Base-by-base conservation (phyloP, 2,797 vertebrate genomes). In the Danio jaintianensis region DNA sequence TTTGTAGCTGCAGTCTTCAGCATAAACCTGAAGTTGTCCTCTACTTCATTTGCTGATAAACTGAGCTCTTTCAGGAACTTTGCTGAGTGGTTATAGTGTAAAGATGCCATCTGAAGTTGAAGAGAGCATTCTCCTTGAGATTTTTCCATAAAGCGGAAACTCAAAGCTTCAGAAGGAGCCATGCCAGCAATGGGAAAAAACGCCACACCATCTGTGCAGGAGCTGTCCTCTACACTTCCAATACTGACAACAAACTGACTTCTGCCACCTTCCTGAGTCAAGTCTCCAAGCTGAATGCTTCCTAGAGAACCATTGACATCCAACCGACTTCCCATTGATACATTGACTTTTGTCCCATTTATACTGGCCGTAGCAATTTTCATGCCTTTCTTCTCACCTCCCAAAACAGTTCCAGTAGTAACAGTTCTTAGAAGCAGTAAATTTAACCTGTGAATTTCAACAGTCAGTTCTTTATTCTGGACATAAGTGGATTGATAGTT, bases 321-420 rank as follows among this genome's bases (percentile, higher is more conserved):
- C 79, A 97, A 87, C 0, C 89, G 91, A 82, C 92, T 94, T 0
- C 97, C 96, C 95, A 98, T 94, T 5, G 97, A 98, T 73, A 97
- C 94, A 0, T 97, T 97, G 45, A 99, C 96, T 86, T 97, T 99
- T 79, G 97, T 99, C 58, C 94, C 95, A 0, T 96, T 95, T 38
- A 99, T 93, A 86, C 98, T 98, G n/a, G 98, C 97, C 0, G 97
- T 99, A 5, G 97, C 98, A n/a, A 99, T 99, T 87, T 99, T 99
- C 69, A 96, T 90, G 40, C 96, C 97, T 0, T 92, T 94, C 82
- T 96, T 99, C 85, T 98, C 97, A 7, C 96, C 93, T 0, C 95
- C 94, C 2, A 94, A 83, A 81, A 94, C 74, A 4, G 87, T 84
- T 53, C 92, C 90, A 1, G 90, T 92, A 40, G 93, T 93, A 58